Evolutionary conservation across 2,888 invertebrate species (phyloP).

Genomic region (Lottia scabra): DNA sequence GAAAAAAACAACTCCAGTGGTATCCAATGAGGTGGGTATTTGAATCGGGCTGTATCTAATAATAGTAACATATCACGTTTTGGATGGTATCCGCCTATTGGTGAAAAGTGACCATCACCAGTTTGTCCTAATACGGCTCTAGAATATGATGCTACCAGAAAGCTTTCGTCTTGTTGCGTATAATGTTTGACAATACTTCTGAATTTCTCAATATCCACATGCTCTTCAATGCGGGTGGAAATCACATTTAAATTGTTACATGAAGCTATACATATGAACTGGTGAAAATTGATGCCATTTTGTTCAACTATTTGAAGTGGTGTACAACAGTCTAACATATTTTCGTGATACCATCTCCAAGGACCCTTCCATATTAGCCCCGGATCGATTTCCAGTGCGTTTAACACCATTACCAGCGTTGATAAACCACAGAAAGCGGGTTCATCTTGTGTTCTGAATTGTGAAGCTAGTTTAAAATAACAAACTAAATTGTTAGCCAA

Average conservation of each 20-base stretch:
- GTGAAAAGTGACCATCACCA: slow-evolving; percentile 68
- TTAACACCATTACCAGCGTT: slow-evolving; percentile 68
- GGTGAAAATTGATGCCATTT: slow-evolving; percentile 64
- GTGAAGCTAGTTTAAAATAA: slow-evolving; percentile 68
- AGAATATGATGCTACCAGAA: slow-evolving; percentile 64
- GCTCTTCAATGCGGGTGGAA: slow-evolving; percentile 28
- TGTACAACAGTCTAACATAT: slow-evolving; percentile 70
- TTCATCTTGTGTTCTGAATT: slow-evolving; percentile 70
- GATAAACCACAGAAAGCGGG: slow-evolving; percentile 70
- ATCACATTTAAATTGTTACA: slow-evolving; percentile 64
- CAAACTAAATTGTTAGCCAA: slow-evolving; percentile 61
- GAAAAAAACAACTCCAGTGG: slow-evolving; percentile 55
- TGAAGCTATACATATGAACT: slow-evolving; percentile 66
- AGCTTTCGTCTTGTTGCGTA: slow-evolving; percentile 44
- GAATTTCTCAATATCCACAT: slow-evolving; percentile 31
- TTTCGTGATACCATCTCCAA: slow-evolving; percentile 70
- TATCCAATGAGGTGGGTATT: slow-evolving; percentile 70
- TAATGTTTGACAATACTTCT: slow-evolving; percentile 36
- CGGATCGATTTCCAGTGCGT: slow-evolving; percentile 68
- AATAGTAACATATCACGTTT: slow-evolving; percentile 63
- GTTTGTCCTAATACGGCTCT: slow-evolving; percentile 64
- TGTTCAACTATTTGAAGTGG: slow-evolving; percentile 56
- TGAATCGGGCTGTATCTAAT: slow-evolving; percentile 69
- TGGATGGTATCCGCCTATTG: slow-evolving; percentile 67
- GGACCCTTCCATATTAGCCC: slow-evolving; percentile 64